A percentile compares a stretch with the other conserved stretches of the same genome.
These are phyloP conservation scores for Prenolepis imparis DNA, from an alignment of 2,888 invertebrate species.

Conservation along the genomic window DNA sequence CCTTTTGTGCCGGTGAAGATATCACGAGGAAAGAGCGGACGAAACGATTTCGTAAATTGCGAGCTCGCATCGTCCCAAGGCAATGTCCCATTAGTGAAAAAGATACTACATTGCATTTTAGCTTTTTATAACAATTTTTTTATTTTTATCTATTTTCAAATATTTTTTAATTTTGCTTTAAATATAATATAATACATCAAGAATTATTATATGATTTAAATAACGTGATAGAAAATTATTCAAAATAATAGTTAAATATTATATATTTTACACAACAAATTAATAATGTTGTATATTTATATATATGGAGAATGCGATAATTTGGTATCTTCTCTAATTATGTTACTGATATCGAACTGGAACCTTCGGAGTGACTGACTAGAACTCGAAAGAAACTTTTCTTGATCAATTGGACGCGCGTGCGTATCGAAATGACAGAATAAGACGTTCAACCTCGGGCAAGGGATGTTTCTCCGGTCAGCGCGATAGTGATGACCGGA, in stretches of 20 bases:
- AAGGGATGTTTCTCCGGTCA: neutral
- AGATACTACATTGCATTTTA: slow-evolving; percentile 17
- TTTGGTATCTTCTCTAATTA: neutral
- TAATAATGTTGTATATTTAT: neutral
- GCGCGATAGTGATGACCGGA: slow-evolving; percentile 52
- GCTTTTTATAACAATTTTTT: neutral
- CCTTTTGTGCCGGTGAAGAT: slow-evolving; percentile 78
- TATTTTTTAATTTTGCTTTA: neutral
- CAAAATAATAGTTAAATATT: neutral
- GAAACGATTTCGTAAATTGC: slow-evolving; percentile 61
- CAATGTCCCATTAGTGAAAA: slow-evolving; percentile 38
- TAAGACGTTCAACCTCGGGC: slow-evolving; percentile 54
- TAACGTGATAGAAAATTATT: neutral
- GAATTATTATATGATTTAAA: neutral
- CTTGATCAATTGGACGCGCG: slow-evolving; percentile 9
- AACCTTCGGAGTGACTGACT: neutral
- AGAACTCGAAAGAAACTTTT: slow-evolving; percentile 23
- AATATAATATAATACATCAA: neutral
- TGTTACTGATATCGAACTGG: neutral
- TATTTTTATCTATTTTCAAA: neutral
- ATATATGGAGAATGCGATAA: neutral
- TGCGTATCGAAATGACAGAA: slow-evolving; percentile 35
- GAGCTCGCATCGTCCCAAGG: slow-evolving; percentile 32
- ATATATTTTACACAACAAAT: neutral
- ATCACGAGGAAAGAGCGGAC: slow-evolving; percentile 62